Evolutionary conservation across 2,888 invertebrate genomes (phyloP), one percentile per base, ranked within the genome.

Genomic region (Neoscelio sp.): DNA sequence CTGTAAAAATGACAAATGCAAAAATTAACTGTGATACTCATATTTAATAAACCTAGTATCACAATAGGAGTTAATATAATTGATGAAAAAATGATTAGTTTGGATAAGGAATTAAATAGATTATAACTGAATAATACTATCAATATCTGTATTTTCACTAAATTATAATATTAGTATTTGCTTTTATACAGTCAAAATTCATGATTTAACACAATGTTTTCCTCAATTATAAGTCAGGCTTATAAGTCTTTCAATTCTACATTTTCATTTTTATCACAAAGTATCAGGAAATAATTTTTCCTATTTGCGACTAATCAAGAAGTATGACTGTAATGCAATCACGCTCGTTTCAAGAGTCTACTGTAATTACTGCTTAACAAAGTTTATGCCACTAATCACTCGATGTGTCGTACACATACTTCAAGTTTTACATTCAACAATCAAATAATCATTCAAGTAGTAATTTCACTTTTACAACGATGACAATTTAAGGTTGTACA

Each of bases 101-200:
- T 76, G 76, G 62, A 68, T 50, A 56, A 76, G 68, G 76, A 54
- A 48, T 68, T 76, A 48, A 77, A 70, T 64, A 70, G 76, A 77
- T 30, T 4, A 70, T 71, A 70, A 70, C 70, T 58, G 70, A 42
- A 77, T 77, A 70, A 64, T 77, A 68, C 71, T 77, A 71, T 71
- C 77, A 77, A 77, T 71, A 77, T 65, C 60, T 77, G 77, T 77
- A 71, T 77, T 77, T 77, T 77, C 70, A 52, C 70, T 70, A 71
- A 77, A 77, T 77, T 70, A 71, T 77, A 65, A 77, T 77, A 77
- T 77, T 77, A 77, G 60, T 77, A 77, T 64, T 77, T 71, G 65
- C 68, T 38, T 70, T 18, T 1, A 44, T 71, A 65, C 77, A 71
- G 71, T 71, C 77, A 77, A 50, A 65, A 65, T 77, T 77, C 7